phyloP scores from a whole-genome alignment of 2,113 vertebrate species.

The Macroglossus sobrinus region DNA sequence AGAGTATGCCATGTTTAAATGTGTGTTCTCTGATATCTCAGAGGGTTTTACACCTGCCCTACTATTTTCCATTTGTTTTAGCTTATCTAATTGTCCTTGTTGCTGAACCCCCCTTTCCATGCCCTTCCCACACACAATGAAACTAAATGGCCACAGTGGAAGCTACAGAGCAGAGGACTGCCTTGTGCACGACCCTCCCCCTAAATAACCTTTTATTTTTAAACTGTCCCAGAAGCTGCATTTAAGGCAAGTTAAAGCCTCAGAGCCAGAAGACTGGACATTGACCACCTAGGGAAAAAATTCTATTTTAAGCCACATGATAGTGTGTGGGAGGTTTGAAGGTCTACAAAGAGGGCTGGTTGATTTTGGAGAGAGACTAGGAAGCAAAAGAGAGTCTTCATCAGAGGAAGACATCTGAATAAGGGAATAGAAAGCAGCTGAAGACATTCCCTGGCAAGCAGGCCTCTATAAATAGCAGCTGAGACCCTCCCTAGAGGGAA shows the following conservation, averaged over 20 bases:
- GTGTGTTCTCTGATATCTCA: neutral
- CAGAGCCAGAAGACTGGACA: neutral
- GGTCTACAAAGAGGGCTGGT: neutral
- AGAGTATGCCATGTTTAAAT: neutral
- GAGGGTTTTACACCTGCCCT: neutral
- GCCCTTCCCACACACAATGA: neutral
- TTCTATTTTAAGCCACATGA: neutral
- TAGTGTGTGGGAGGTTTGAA: neutral
- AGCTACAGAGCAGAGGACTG: neutral
- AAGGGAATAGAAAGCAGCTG: neutral
- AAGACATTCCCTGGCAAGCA: neutral
- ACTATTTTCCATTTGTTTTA: too few relatives aligned
- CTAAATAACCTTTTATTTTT: neutral
- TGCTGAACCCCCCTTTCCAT: neutral
- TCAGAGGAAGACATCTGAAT: neutral
- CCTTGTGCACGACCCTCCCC: neutral
- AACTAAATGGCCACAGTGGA: neutral
- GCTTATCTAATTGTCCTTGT: neutral
- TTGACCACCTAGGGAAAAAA: neutral
- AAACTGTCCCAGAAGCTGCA: neutral
- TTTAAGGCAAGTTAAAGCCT: neutral
- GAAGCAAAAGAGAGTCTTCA: neutral
- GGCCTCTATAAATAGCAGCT: neutral
- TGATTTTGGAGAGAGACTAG: neutral
- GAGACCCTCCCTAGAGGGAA: neutral